Evolutionary conservation across 2,797 vertebrate species (phyloP).

Genomic region (Chelon labrosus): DNA sequence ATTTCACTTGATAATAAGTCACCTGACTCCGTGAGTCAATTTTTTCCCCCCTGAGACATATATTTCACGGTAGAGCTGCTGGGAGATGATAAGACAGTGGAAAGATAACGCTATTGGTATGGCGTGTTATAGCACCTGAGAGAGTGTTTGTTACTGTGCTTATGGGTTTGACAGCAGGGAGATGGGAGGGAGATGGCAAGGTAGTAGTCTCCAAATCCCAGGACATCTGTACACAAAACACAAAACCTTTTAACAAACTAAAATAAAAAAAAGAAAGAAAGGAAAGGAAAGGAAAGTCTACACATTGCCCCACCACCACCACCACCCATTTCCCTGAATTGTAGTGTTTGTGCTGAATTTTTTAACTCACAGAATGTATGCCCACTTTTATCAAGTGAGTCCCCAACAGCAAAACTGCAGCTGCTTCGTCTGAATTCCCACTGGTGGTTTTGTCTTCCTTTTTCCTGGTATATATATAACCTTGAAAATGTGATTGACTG

Average conservation of each 20-base stretch:
- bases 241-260: no score
- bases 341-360: no score
- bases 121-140: slow-evolving; percentile 45
- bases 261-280: no score
- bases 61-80: slow-evolving; percentile 63
- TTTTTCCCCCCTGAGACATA: slow-evolving; percentile 35
- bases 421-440: slow-evolving; percentile 30
- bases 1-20: slow-evolving; percentile 69
- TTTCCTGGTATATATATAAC: slow-evolving; percentile 21
- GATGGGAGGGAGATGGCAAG: slow-evolving; percentile 40
- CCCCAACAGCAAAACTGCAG: background rate
- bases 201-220: slow-evolving; percentile 33
- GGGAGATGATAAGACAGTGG: slow-evolving; percentile 52
- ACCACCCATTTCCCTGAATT: no score
- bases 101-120: slow-evolving; percentile 49
- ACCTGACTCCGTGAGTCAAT: slow-evolving; percentile 42
- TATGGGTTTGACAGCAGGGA: slow-evolving; percentile 53
- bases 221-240: no score
- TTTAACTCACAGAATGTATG: no score
- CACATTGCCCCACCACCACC: no score
- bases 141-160: slow-evolving; percentile 53
- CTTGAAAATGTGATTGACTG: slow-evolving; percentile 15
- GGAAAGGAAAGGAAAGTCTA: no score
- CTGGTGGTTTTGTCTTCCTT: slow-evolving; percentile 25
- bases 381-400: slow-evolving; percentile 11